Base-by-base conservation (phyloP, 2,888 invertebrate genomes). In the Hermodice carunculata region DNA sequence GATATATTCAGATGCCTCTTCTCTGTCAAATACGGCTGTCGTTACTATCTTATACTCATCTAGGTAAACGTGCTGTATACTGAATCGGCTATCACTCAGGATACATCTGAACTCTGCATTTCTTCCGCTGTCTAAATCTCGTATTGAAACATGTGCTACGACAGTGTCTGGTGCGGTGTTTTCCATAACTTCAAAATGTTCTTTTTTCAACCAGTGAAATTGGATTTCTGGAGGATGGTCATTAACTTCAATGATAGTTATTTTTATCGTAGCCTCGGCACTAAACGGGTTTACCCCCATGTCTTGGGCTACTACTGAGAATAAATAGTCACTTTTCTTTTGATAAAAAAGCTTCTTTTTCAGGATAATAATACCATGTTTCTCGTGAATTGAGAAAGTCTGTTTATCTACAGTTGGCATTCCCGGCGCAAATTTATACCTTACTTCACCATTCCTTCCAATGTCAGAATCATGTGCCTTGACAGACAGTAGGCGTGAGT, bases 201-300 rank as follows among this genome's bases (percentile, higher is more conserved):
- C 51, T 19, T 19, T 26, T 22, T 32, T 60, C 14, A 94, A 91
- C 62, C 96, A 87, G 83, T 94, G 93, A 26, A 94, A 93, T 74
- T 93, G 94, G 1, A 94, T 89, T 8, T 92, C 89, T 60, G 94
- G 94, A 0, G 93, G 94, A 85, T 97, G 95, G 88, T 97, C 97
- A 72, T 92, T 87, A 0, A 96, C 92, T 1, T 93, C 92, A 19
- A 94, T 70, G 11, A 81, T 70, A 22, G 52, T 71, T 14, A 78
- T 67, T 53, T 67, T 91, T 89, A 82, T 76, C 1, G 73, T 67
- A 3, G 96, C 94, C 80, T 91, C 91, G 5, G 93, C 94, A 82
- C 91, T 93, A 0, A 92, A 90, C 40, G 92, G 88, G 3, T 92
- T 92, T 58, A 65, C 68, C 1, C 68, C 68, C 4, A 52, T 44